A percentile compares a stretch with the other conserved stretches of the same genome.
phyloP scores from a whole-genome alignment of 2,797 vertebrate genomes.

The Acrossocheilus fasciatus region DNA sequence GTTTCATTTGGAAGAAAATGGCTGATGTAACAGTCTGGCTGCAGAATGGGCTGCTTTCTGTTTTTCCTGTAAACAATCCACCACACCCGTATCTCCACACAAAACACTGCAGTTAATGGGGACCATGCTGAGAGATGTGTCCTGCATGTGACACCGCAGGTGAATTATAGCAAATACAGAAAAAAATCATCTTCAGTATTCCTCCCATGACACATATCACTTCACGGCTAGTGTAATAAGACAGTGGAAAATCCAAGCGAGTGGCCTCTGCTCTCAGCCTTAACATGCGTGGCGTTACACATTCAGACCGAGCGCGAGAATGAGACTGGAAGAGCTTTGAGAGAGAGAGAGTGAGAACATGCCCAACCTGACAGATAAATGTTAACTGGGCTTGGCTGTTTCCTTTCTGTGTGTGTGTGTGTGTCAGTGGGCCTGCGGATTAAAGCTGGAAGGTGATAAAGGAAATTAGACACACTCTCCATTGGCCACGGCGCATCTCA shows the following conservation, averaged over 20 bases:
- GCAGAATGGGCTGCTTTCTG: conserved; percentile 26
- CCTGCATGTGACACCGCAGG: conserved; percentile 21
- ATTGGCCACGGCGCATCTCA: conserved; percentile 55
- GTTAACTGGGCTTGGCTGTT: conserved; percentile 61
- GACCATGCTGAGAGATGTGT: conserved; percentile 24
- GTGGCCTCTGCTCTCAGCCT: conserved; percentile 53
- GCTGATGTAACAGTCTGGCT: conserved; percentile 48
- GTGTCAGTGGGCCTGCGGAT: conserved; percentile 67
- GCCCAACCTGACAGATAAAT: conserved; percentile 76
- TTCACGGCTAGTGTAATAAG: conserved; percentile 60
- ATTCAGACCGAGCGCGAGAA: conserved; percentile 51
- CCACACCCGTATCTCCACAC: conserved; percentile 29
- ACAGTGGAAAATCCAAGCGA: conserved; percentile 62
- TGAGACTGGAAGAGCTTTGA: conserved; percentile 31
- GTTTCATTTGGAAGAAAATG: conserved; percentile 25
- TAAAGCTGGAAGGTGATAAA: conserved; percentile 76
- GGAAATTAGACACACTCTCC: conserved; percentile 78
- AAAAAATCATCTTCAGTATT: conserved; percentile 55
- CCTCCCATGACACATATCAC: conserved; percentile 57
- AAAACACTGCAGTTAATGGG: conserved; percentile 43
- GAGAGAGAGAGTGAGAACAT: conserved; percentile 60
- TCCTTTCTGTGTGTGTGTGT: conserved; percentile 71
- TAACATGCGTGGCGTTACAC: conserved; percentile 37
- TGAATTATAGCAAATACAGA: conserved; percentile 38
- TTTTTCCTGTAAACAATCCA: conserved; percentile 41